phyloP scores from a whole-genome alignment of 2,797 vertebrate species.

The Benthosema pterotum region DNA sequence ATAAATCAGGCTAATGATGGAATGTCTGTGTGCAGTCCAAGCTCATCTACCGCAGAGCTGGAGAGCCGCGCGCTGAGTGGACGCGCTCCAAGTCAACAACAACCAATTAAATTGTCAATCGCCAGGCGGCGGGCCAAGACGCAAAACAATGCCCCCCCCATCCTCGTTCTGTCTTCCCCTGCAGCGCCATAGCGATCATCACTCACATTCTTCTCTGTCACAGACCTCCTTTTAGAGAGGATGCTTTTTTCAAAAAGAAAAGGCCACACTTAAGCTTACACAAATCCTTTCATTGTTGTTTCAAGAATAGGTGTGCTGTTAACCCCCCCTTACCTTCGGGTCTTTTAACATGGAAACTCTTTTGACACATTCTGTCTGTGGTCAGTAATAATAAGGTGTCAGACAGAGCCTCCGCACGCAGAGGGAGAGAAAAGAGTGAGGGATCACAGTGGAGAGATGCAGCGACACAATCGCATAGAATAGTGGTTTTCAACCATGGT shows the following conservation, averaged over 20 bases:
- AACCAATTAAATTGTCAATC: background rate
- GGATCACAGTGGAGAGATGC: background rate
- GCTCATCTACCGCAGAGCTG: background rate
- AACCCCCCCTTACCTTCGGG: no score
- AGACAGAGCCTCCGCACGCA: background rate
- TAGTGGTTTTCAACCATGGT: no score
- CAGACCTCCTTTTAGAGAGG: background rate
- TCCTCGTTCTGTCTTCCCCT: background rate
- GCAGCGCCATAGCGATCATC: background rate
- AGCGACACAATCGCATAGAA: no score
- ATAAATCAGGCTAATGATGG: background rate
- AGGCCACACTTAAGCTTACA: background rate
- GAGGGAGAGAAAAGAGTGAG: background rate
- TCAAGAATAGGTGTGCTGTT: background rate
- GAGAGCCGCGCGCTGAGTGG: constrained; percentile 1
- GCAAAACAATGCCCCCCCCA: background rate
- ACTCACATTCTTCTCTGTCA: constrained; percentile 1
- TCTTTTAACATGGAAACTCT: background rate
- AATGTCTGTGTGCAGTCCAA: background rate
- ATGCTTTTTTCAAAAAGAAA: background rate
- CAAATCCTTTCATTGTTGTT: constrained; percentile 1
- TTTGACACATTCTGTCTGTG: background rate
- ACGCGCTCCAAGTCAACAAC: background rate
- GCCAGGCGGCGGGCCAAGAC: background rate
- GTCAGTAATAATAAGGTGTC: background rate